phyloP scores from a whole-genome alignment of 2,797 vertebrate genomes.

The Leucoraja ocellata region DNA sequence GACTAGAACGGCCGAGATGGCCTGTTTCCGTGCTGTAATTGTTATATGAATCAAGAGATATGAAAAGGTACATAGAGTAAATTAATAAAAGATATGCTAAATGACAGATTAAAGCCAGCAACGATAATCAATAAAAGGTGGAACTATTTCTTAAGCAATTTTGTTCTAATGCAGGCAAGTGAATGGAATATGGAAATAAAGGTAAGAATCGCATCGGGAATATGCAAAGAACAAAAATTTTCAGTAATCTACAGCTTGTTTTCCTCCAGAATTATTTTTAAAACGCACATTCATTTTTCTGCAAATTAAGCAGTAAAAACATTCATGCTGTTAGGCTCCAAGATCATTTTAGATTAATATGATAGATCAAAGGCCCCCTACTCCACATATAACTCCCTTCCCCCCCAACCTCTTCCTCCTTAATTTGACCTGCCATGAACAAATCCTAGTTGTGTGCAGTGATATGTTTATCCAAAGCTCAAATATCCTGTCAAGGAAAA shows the following conservation, averaged over 20 bases:
- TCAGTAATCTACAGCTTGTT: neutral
- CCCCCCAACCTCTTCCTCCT: neutral
- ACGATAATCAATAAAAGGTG: too few species aligned
- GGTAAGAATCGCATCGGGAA: neutral
- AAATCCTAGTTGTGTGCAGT: constrained; percentile 24
- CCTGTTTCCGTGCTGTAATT: too few species aligned
- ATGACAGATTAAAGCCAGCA: too few species aligned
- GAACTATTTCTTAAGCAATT: too few species aligned
- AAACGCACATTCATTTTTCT: neutral
- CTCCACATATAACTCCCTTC: neutral
- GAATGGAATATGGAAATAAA: neutral
- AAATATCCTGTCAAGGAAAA: constrained; percentile 32
- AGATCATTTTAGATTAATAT: neutral
- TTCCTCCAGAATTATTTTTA: neutral
- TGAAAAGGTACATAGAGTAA: too few species aligned
- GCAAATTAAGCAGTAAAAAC: neutral
- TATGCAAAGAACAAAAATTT: neutral
- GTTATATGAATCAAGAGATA: too few species aligned
- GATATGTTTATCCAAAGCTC: constrained; percentile 27
- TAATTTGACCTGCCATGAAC: constrained; percentile 1
- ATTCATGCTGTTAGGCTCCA: neutral
- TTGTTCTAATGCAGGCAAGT: neutral
- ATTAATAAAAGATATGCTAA: too few species aligned
- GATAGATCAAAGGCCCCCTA: constrained; percentile 1
- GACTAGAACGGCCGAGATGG: too few species aligned